Base-by-base conservation (phyloP, 2,797 vertebrate species). In the Parauchenoglanis ngamensis region DNA sequence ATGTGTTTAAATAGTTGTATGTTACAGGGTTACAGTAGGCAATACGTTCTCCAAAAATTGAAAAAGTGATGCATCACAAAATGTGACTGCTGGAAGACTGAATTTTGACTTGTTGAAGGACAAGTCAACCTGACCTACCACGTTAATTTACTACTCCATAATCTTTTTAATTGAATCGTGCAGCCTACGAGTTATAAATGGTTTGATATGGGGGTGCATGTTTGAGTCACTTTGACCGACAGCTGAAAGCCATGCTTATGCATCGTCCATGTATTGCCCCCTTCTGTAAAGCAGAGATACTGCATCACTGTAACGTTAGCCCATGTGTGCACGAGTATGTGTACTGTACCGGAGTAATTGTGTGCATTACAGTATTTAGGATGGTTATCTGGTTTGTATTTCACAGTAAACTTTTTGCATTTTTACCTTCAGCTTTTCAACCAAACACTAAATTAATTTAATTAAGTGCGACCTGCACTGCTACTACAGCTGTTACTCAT, bases 251-350 rank as follows among this genome's bases (percentile, higher is more conserved):
- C 76, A 15, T 73, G 7, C 46, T 17, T 31, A 78, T 68, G 46
- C 25, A 44, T 79, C 83, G 15, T 10, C 49, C 40, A 63, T 28
- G 52, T 52, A 25, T n/a, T 73, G 28, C 87, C 76, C 77, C 72
- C 63, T 87, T 61, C 61, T 70, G 82, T 79, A 25, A 1, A 31
- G n/a, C 25, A 35, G 49, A 28, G 72, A 35, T 56, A 75, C 15
- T 87, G 80, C 86, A 87, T 23, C 54, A 5, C 4, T 35, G n/a
- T 40, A 40, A 40, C 40, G 40, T 40, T 40, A 40, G 40, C 40
- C 3, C 40, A 40, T 49, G 11, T 52, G 72, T 28, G 57, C 13
- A 8, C 0, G 3, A 23, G 10, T 76, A 19, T 77, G 11, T n/a
- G 2, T 28, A 21, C n/a, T 52, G 44, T 68, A 54, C 7, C 46